Evolutionary conservation across 2,888 invertebrate species (phyloP).

Genomic region (Plagiodera versicolora): DNA sequence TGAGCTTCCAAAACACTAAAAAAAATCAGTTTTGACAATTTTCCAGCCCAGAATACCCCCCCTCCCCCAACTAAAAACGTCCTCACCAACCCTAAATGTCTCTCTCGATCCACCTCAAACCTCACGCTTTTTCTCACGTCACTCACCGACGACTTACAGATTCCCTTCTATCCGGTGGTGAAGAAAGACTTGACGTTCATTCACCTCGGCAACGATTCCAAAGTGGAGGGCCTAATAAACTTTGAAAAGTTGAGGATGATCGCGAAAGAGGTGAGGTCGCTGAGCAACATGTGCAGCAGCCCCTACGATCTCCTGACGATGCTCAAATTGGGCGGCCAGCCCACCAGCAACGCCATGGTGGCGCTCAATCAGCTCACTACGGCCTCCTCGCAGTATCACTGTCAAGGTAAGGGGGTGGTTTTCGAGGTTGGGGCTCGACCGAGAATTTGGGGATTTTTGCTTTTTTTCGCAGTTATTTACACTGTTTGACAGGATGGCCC

Average conservation of each 20-base stretch:
- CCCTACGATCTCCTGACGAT: slow-evolving; percentile 86
- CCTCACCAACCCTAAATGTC: not conserved
- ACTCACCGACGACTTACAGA: slow-evolving; percentile 51
- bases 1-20: no score
- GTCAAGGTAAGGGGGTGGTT: slow-evolving; percentile 55
- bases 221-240: slow-evolving; percentile 87
- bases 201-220: slow-evolving; percentile 93
- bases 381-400: slow-evolving; percentile 62
- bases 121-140: not conserved
- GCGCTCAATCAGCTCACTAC: slow-evolving; percentile 85
- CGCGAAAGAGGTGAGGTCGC: slow-evolving; percentile 88
- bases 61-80: no score
- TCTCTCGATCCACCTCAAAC: no score
- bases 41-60: no score
- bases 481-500: no score
- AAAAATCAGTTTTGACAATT: no score
- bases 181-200: slow-evolving; percentile 97
- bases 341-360: slow-evolving; percentile 86
- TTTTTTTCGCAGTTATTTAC: no score
- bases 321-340: slow-evolving; percentile 83
- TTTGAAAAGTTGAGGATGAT: slow-evolving; percentile 99
- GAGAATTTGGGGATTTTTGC: no score
- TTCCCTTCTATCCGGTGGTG: slow-evolving; percentile 89
- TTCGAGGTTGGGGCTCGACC: no score
- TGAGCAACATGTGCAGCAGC: slow-evolving; percentile 94